Conservation (phyloP, 2,888 invertebrate genomes). For the Nephrotoma guestfalica region DNA sequence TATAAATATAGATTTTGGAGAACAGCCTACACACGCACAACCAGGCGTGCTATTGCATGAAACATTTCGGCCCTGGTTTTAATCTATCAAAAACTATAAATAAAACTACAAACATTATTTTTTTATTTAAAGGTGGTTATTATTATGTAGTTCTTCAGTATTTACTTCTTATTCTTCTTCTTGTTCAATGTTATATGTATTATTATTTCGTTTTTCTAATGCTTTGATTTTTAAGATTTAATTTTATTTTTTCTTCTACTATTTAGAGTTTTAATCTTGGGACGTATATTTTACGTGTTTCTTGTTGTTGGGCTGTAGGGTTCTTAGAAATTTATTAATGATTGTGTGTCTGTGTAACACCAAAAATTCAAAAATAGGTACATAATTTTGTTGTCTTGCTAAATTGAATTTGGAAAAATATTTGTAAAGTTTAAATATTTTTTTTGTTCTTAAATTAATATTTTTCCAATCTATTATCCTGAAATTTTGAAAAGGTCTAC, state of each 20-base stretch:
- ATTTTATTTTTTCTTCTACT: not conserved
- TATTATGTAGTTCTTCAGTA: not conserved
- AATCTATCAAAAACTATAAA: not conserved
- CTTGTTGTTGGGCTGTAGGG: not conserved
- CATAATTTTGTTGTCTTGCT: not conserved
- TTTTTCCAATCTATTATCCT: not conserved
- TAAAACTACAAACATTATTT: not conserved
- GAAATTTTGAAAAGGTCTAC: not conserved
- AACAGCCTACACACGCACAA: not conserved
- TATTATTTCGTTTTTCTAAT: not conserved
- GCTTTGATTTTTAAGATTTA: not conserved
- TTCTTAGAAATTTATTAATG: not conserved
- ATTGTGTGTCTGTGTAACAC: not conserved
- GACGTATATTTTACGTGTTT: not conserved
- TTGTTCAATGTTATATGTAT: not conserved
- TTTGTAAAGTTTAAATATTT: not conserved
- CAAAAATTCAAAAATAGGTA: not conserved
- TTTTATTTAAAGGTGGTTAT: not conserved
- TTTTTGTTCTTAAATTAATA: not conserved
- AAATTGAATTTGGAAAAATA: not conserved
- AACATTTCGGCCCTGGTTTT: not conserved
- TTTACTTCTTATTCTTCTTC: not conserved
- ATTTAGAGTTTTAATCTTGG: not conserved
- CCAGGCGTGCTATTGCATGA: not conserved
- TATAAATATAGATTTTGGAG: not conserved